Percentiles rank a stretch among this genome's conserved stretches.
Conservation (phyloP, 2,113 vertebrate genomes). For the Zosterops japonicus region DNA sequence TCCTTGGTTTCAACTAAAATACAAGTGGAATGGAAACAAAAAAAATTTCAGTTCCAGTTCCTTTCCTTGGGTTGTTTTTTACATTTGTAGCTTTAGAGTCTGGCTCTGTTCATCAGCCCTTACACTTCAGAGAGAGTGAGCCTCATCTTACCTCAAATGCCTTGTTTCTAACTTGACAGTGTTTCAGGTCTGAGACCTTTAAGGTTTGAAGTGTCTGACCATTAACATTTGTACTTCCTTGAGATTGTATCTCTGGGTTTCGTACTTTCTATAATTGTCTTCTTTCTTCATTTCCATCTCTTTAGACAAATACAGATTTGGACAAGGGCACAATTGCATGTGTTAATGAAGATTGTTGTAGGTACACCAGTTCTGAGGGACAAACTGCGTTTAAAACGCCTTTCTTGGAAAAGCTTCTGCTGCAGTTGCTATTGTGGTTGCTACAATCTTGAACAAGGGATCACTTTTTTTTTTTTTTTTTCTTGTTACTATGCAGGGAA, state of each 20-base stretch:
- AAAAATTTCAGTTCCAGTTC: not conserved
- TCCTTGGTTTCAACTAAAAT: not conserved
- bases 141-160: not conserved
- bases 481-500: not conserved
- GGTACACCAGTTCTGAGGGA: not conserved
- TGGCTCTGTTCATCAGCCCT: not conserved
- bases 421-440: not conserved
- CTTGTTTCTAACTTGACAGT: not conserved
- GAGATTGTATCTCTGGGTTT: not conserved
- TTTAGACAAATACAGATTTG: not conserved
- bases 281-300: not conserved
- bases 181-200: not conserved
- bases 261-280: not conserved
- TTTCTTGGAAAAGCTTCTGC: not conserved
- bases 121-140: not conserved
- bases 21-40: not conserved
- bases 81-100: not conserved
- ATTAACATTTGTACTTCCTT: not conserved
- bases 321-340: not conserved
- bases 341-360: not conserved
- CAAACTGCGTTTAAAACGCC: not conserved
- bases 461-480: not conserved
- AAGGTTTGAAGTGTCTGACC: not conserved
- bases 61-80: not conserved
- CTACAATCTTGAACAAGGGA: not conserved